Evolutionary conservation across 2,888 invertebrate genomes (phyloP).

Genomic region (Graphium colonna): DNA sequence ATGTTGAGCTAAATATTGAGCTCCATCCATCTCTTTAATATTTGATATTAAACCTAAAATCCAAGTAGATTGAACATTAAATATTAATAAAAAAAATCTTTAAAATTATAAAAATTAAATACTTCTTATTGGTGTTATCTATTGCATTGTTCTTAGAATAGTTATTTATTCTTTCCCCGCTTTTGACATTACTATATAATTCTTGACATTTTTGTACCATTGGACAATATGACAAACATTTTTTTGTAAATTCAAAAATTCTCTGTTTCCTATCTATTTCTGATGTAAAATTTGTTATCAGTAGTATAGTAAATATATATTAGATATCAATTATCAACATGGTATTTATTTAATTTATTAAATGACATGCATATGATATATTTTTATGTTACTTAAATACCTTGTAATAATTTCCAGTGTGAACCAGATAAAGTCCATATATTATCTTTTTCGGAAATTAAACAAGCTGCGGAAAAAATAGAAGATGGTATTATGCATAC

Average conservation of each 20-base stretch:
- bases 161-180: neutral
- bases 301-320: no score
- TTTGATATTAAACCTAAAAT: no score
- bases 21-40: no score
- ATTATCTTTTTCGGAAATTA: conserved; percentile 60
- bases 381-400: no score
- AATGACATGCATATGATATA: no score
- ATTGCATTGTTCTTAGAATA: neutral
- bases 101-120: no score
- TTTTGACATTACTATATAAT: conserved; percentile 7
- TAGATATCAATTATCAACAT: no score
- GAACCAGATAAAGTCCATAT: conserved; percentile 36
- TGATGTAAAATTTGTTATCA: conserved; percentile 1
- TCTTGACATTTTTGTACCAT: no score
- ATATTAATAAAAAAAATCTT: no score
- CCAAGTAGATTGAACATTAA: no score
- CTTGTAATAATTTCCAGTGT: conserved; percentile 12
- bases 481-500: conserved; percentile 69
- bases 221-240: conserved; percentile 13
- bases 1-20: no score
- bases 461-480: conserved; percentile 60
- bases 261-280: conserved; percentile 1
- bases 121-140: neutral
- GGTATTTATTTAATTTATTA: no score
- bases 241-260: conserved; percentile 13